These are phyloP conservation scores for Bugulina stolonifera DNA, from an alignment of 2,888 invertebrate genomes.

Conservation along the genomic window DNA sequence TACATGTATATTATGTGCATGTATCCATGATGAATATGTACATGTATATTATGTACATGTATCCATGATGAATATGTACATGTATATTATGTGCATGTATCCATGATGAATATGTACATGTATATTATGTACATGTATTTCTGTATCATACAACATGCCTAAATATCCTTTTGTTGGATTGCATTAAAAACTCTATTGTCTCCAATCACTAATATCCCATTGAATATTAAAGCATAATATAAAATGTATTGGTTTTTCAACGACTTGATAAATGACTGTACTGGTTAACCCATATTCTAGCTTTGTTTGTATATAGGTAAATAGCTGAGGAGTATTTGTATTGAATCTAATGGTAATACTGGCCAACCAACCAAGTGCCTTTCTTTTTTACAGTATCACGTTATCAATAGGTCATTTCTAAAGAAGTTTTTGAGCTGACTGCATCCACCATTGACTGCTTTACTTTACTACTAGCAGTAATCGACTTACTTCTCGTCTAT, in stretches of 20 bases:
- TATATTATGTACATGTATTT: too few species aligned
- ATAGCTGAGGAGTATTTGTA: conserved; percentile 8
- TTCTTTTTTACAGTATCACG: background rate
- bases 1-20: too few species aligned
- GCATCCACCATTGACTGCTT: too few species aligned
- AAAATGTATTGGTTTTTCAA: conserved; percentile 18
- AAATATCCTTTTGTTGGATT: background rate
- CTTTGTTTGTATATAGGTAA: background rate
- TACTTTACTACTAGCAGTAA: too few species aligned
- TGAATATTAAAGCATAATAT: background rate
- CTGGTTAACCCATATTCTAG: background rate
- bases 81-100: too few species aligned
- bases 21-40: too few species aligned
- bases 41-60: too few species aligned
- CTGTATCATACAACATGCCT: too few species aligned
- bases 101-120: too few species aligned
- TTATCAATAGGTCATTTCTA: conserved; percentile 6
- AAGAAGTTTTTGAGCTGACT: too few species aligned
- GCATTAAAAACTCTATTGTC: background rate
- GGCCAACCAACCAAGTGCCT: conserved; percentile 10
- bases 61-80: too few species aligned
- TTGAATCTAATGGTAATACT: background rate
- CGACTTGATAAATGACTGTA: conserved; percentile 17
- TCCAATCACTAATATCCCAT: background rate
- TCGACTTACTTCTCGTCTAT: too few species aligned